Base-by-base conservation (phyloP, 2,113 vertebrate genomes). In the Sapajus apella region DNA sequence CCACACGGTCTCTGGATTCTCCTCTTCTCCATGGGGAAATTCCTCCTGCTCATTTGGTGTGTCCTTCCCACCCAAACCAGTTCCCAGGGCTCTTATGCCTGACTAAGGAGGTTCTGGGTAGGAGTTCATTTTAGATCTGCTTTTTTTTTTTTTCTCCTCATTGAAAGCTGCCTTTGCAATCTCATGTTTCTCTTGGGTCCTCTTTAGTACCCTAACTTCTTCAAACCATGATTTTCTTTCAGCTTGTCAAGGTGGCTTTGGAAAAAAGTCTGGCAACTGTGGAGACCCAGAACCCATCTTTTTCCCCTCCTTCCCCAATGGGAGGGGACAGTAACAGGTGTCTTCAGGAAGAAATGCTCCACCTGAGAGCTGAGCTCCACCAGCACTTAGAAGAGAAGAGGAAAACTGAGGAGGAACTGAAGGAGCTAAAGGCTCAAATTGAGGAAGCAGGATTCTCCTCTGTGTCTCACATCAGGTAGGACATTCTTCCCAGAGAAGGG, bases 401-500 rank as follows among this genome's bases (percentile, higher is more conserved):
- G 95, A 98, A 68, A 61, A 99, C 99, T 2, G 99, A 99, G 98
- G 95, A 97, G 35, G 99, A 99, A 89, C 98, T 99, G 97, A 98
- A 95, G 25, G 99, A 99, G 95, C 98, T 99, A 85, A 99, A 99
- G 98, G 98, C 97, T 6, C 99, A 99, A 98, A 99, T 99, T 94
- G 99, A 99, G 97, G 99, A 99, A 98, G 98, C 99, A 0, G 99
- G 99, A 37, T 99, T 99, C 98, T 99, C 98, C 80, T 99, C 99
- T 0, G 98, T 99, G 18, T 99, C 99, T 66, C 99, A 99, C 90
- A 99, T 99, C 98, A 99, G 99, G 99, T 99, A 93, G 90, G 87
- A 76, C 6, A 16, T 47, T 1, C 9, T 43, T 18, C 25, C 27
- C 12, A 55, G 94, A 23, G 21, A 13, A 23, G 16, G 35, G 64